Conservation (phyloP, 1,140 invertebrate genomes). For the Drosophila quadrilineata region DNA sequence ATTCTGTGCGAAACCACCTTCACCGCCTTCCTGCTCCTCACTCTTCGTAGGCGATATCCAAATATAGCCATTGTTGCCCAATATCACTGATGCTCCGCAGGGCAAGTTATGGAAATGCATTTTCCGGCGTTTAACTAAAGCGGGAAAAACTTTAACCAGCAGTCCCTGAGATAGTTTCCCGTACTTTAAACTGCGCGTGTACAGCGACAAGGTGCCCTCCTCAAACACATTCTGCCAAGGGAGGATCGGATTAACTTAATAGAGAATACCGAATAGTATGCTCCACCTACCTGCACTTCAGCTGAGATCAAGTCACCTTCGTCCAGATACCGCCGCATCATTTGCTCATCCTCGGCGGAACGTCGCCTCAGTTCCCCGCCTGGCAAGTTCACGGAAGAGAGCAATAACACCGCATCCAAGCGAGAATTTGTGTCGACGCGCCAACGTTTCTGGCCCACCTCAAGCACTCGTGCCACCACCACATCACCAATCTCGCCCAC, state of each 20-base stretch:
- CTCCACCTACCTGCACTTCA: slow-evolving; percentile 86
- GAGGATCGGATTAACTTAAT: neutral
- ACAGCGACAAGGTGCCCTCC: slow-evolving; percentile 95
- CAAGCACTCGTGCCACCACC: slow-evolving; percentile 95
- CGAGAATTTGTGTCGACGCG: slow-evolving; percentile 94
- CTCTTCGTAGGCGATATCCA: slow-evolving; percentile 92
- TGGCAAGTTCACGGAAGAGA: slow-evolving; percentile 98
- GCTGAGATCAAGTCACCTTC: slow-evolving; percentile 99
- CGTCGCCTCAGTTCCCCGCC: slow-evolving; percentile 92
- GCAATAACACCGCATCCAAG: slow-evolving; percentile 92
- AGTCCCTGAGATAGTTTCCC: slow-evolving; percentile 96
- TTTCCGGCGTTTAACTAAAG: slow-evolving; percentile 96
- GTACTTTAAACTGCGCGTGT: slow-evolving; percentile 98
- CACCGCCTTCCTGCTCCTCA: slow-evolving; percentile 86
- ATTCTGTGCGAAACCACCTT: slow-evolving; percentile 91
- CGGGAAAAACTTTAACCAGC: slow-evolving; percentile 94
- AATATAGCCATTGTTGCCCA: slow-evolving; percentile 98
- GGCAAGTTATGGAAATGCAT: slow-evolving; percentile 97
- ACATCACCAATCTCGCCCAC: slow-evolving; percentile 98
- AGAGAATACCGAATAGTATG: too few relatives aligned
- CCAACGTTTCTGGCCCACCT: slow-evolving; percentile 82
- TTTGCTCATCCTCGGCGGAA: slow-evolving; percentile 97
- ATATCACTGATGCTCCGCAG: slow-evolving; percentile 94
- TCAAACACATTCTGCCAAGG: slow-evolving; percentile 89
- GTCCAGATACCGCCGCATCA: slow-evolving; percentile 96